Conservation (phyloP, 64 coral and sea anemone species). For the Catalaphyllia jardinei region DNA sequence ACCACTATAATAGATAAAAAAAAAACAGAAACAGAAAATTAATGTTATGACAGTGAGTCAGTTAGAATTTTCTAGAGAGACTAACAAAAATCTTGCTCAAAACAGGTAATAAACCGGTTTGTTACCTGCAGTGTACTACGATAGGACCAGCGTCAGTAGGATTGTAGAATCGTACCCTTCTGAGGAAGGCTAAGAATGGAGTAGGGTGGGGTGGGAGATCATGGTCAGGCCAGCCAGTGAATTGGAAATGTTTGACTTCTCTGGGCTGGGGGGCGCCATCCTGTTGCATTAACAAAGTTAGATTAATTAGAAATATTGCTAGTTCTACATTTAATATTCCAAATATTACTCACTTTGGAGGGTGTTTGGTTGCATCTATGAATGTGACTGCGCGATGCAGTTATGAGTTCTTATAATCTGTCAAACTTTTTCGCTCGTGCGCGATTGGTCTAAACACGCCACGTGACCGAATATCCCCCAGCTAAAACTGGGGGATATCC, state of each 20-base stretch:
- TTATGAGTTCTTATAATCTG: no score
- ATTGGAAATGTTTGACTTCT: slow-evolving; percentile 98
- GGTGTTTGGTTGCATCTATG: no score
- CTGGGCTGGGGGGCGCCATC: slow-evolving; percentile 46
- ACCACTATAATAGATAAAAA: slow-evolving; percentile 40
- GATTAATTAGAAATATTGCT: no score
- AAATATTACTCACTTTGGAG: no score
- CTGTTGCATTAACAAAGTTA: not conserved
- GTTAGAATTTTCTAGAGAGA: no score
- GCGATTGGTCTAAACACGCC: no score
- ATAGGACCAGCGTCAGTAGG: slow-evolving; percentile 95
- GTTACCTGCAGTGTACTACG: slow-evolving; percentile 93
- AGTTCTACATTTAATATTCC: no score
- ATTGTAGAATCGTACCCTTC: slow-evolving; percentile 91
- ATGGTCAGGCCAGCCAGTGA: slow-evolving; percentile 94
- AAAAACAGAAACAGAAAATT: not conserved
- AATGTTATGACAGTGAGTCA: not conserved
- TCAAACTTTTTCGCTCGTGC: no score
- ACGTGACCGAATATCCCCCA: no score
- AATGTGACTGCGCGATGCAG: no score
- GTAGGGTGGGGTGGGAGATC: slow-evolving; percentile 84
- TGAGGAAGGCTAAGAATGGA: slow-evolving; percentile 87
- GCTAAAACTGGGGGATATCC: no score
- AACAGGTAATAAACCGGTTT: not conserved
- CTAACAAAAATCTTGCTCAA: no score